Conservation (phyloP, 2,797 vertebrate genomes). For the Malacoctenus gilli region DNA sequence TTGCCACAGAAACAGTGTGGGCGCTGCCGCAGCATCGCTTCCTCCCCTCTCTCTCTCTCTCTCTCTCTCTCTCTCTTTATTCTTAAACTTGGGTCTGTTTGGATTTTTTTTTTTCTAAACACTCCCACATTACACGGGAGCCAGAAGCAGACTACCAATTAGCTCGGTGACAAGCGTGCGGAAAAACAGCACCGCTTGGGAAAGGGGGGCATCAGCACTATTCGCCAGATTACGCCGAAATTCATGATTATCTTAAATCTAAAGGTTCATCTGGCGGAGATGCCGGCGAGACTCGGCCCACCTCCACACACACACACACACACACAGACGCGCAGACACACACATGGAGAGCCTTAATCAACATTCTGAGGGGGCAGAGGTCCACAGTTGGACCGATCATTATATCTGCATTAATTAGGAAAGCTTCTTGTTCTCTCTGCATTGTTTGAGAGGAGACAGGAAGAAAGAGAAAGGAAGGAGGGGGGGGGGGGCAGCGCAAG, state of each 20-base stretch:
- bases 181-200: conserved; percentile 19
- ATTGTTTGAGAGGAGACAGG: conserved; percentile 52
- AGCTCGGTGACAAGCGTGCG: conserved; percentile 37
- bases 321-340: conserved; percentile 21
- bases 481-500: conserved; percentile 4
- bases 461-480: conserved; percentile 18
- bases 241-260: conserved; percentile 48
- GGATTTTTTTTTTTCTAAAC: conserved; percentile 44
- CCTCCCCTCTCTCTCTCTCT: conserved; percentile 10
- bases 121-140: conserved; percentile 50
- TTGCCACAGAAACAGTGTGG: conserved; percentile 48
- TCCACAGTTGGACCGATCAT: conserved; percentile 77
- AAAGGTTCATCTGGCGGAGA: conserved; percentile 45
- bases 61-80: no score
- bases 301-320: not conserved
- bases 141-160: conserved; percentile 50
- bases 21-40: conserved; percentile 31
- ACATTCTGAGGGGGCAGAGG: conserved; percentile 68
- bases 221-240: no score
- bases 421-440: conserved; percentile 42
- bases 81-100: conserved; percentile 56
- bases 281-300: no score
- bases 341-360: conserved; percentile 56
- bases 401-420: conserved; percentile 80
- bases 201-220: conserved; percentile 16